Evolutionary conservation across 2,888 invertebrate species (phyloP).

Genomic region (Tigriopus californicus): DNA sequence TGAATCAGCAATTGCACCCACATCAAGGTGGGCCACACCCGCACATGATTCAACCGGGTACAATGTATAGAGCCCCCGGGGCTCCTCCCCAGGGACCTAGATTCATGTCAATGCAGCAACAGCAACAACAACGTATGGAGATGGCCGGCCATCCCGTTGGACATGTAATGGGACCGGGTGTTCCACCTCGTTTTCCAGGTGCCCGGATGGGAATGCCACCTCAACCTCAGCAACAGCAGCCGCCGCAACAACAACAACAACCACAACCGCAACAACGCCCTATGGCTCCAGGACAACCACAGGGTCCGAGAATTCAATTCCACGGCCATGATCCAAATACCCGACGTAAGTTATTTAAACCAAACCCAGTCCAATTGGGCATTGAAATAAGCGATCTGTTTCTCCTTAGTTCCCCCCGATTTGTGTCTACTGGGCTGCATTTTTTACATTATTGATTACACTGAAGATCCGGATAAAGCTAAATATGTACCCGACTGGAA

Average conservation of each 20-base stretch:
- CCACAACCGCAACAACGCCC: slow-evolving; percentile 18
- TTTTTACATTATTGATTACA: slow-evolving; percentile 36
- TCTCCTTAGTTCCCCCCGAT: slow-evolving; percentile 45
- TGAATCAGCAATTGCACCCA: not conserved
- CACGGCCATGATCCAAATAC: slow-evolving; percentile 84
- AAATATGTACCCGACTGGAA: slow-evolving; percentile 37
- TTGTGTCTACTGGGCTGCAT: slow-evolving; percentile 79
- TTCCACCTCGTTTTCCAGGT: too few species aligned
- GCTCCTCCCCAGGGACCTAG: too few species aligned
- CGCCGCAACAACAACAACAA: not conserved
- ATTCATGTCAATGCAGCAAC: too few species aligned
- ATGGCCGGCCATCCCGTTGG: too few species aligned
- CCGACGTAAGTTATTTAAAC: slow-evolving; percentile 35
- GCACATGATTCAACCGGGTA: too few species aligned
- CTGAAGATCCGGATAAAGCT: slow-evolving; percentile 23
- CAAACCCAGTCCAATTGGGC: not conserved
- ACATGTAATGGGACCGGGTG: too few species aligned
- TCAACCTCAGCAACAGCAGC: slow-evolving; percentile 4
- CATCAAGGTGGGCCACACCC: too few species aligned
- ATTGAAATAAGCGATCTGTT: not conserved
- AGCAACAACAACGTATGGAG: not conserved
- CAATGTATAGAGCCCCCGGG: too few species aligned
- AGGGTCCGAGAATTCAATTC: slow-evolving; percentile 43
- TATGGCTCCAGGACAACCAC: slow-evolving; percentile 17
- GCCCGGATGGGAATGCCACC: not conserved